Evolutionary conservation across 2,888 invertebrate species (phyloP), one percentile per base, ranked within the genome.

Genomic region (Lamproptera curius): DNA sequence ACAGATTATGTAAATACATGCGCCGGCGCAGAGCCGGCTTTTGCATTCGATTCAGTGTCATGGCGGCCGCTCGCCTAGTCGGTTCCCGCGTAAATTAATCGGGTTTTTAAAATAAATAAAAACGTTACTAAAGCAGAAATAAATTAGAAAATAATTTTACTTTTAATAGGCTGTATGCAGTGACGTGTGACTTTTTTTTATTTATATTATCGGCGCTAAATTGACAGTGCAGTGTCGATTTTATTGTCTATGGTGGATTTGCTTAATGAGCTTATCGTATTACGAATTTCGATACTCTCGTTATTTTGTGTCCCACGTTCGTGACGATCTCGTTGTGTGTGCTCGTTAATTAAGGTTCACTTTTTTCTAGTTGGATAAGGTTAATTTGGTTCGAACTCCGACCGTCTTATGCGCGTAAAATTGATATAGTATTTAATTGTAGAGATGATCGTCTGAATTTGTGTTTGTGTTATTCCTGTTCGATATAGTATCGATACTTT

Each of bases 1-100:
- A 74, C 74, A 75, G 69, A 72, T 73, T 76, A 78, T 79, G 79
- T 76, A 79, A 77, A 70, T 64, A 67, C 63, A 68, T 74, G 74
- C 75, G 77, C 73, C 54, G 56, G 67, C 74, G 78, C 76, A 63
- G 63, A 52, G 58, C 60, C 55, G 56, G 63, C 61, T 63, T 63
- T 62, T 65, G 67, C 65, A 65, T 65, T 64, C 50, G 61, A 57
- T 61, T 57, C 61, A 86, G 85, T 85, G 77, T 75, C 73, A 85
- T 84, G 85, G 83, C 79, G 74, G 67, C 68, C 77, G 84, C 74
- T 78, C 77, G 68, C 61, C 9, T 28, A n/a, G n/a, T 28, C 28
- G 28, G n/a, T 23, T 23, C 5, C 4, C 23, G 8, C 8, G 9
- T 28, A 28, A 28, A 28, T 28, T n/a, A n/a, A 35, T 35, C 15